Evolutionary conservation across 2,888 invertebrate genomes (phyloP).

Genomic region (Clusia tigrina): DNA sequence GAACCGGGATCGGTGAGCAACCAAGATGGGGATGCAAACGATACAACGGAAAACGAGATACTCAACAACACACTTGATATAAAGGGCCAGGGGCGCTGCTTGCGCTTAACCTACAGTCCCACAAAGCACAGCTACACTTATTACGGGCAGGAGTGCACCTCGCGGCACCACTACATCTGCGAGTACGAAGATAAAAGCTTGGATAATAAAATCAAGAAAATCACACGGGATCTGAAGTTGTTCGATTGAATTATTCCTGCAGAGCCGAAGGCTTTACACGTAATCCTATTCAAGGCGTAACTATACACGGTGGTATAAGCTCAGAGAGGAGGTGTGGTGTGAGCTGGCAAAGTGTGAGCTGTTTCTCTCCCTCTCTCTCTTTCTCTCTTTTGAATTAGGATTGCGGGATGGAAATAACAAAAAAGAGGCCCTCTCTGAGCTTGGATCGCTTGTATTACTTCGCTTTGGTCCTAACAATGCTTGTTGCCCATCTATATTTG

Average conservation of each 20-base stretch:
- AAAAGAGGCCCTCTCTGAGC: no score
- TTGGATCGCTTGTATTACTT: no score
- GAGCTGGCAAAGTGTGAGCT: no score
- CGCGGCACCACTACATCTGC: conserved; percentile 75
- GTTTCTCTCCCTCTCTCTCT: no score
- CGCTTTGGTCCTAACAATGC: no score
- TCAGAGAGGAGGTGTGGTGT: no score
- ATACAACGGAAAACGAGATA: conserved; percentile 43
- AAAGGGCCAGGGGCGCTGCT: conserved; percentile 75
- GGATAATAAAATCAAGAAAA: conserved; percentile 71
- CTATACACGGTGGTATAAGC: no score
- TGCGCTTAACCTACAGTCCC: conserved; percentile 73
- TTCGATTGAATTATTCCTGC: conserved; percentile 32
- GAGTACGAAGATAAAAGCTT: conserved; percentile 71
- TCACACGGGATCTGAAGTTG: conserved; percentile 62
- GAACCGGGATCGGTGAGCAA: conserved; percentile 49
- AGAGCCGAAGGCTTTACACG: not conserved
- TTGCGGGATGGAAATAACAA: no score
- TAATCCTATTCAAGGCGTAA: no score
- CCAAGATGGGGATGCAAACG: conserved; percentile 35
- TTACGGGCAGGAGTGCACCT: conserved; percentile 78
- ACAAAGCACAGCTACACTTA: conserved; percentile 71
- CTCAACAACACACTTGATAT: conserved; percentile 66
- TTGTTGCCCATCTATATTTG: no score
- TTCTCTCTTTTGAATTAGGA: no score